Evolutionary conservation across 2,113 vertebrate species (phyloP).

Genomic region (Eudyptes chrysolophus): DNA sequence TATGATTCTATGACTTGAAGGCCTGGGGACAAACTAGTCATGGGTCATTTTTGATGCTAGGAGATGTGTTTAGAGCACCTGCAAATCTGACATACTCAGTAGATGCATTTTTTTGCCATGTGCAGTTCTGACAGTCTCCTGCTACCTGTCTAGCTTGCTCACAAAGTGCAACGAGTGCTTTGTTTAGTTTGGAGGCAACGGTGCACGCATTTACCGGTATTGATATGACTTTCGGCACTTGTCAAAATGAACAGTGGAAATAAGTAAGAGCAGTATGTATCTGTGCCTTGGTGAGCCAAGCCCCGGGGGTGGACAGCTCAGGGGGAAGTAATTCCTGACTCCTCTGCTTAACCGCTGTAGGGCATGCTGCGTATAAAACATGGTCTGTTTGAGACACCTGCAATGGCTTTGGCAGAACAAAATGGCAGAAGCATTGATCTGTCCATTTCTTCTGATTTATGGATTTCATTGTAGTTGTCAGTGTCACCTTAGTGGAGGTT

Average conservation of each 20-base stretch:
- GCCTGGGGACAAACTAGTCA: background rate
- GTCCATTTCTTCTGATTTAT: background rate
- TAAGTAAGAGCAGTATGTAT: background rate
- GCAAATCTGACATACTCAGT: background rate
- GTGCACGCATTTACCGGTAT: rapidly evolving
- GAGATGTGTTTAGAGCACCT: background rate
- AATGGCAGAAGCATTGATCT: background rate
- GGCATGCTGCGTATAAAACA: rapidly evolving
- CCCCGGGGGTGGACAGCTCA: background rate
- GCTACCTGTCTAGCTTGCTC: background rate
- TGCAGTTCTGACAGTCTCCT: background rate
- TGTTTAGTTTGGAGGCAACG: background rate
- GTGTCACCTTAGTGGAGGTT: background rate
- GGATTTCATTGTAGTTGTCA: background rate
- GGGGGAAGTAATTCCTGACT: rapidly evolving
- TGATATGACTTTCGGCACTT: background rate
- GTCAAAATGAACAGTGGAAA: background rate
- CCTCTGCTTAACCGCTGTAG: background rate
- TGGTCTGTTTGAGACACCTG: background rate
- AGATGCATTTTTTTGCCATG: background rate
- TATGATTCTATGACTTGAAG: background rate
- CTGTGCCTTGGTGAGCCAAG: background rate
- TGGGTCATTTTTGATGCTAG: background rate
- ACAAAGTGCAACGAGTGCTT: background rate
- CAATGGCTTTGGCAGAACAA: background rate